These are phyloP conservation scores for Adoxophyes honmai DNA, from an alignment of 1,140 invertebrate species.

Conservation along the genomic window DNA sequence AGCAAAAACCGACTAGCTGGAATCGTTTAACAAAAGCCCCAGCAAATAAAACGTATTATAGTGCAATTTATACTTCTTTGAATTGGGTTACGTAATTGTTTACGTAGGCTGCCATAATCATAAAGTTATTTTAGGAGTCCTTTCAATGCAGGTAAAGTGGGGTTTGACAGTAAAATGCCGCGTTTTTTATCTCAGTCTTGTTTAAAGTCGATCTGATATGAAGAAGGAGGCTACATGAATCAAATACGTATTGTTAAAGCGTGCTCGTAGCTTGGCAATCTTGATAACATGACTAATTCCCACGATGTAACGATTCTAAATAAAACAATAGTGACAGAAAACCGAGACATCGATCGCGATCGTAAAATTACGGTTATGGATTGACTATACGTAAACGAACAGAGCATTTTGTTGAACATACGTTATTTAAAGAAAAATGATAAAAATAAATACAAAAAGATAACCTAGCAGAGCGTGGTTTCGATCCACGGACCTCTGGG, in stretches of 20 bases:
- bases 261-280: too few species aligned
- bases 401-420: too few species aligned
- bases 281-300: too few species aligned
- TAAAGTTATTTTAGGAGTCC: constrained; percentile 27
- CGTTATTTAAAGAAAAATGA: background rate
- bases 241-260: too few species aligned
- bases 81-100: constrained; percentile 50
- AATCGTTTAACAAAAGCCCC: constrained; percentile 48
- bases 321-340: too few species aligned
- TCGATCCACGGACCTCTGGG: constrained; percentile 17
- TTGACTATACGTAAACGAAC: too few species aligned
- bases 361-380: too few species aligned
- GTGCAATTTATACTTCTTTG: constrained; percentile 41
- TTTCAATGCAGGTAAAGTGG: background rate
- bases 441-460: constrained; percentile 4
- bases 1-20: constrained; percentile 30
- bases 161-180: background rate
- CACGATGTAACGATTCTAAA: too few species aligned
- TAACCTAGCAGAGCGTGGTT: constrained; percentile 18
- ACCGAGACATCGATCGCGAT: too few species aligned
- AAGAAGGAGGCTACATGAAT: too few species aligned
- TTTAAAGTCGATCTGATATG: too few species aligned
- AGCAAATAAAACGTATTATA: constrained; percentile 26
- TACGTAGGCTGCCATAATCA: constrained; percentile 33
- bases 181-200: too few species aligned